Conservation (phyloP, 92 coral and sea anemone genomes). For the Galaxea fascicularis region DNA sequence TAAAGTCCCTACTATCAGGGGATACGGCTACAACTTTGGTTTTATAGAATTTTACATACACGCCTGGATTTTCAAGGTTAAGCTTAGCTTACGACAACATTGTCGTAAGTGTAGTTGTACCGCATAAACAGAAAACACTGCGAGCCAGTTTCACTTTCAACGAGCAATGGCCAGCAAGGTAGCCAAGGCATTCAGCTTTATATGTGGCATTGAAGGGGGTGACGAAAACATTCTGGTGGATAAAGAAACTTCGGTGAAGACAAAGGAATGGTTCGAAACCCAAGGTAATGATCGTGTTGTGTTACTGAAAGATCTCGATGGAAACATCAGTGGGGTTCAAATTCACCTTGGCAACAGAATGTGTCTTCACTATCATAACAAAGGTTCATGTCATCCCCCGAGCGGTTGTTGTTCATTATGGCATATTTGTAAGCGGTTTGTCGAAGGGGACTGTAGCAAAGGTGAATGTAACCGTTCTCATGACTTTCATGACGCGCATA, state of each 20-base stretch:
- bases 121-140: no score
- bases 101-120: no score
- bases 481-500: slow-evolving; percentile 43
- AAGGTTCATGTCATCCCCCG: slow-evolving; percentile 22
- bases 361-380: slow-evolving; percentile 55
- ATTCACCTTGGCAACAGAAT: slow-evolving; percentile 31
- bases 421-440: slow-evolving; percentile 40
- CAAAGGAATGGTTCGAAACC: slow-evolving; percentile 45
- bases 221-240: slow-evolving; percentile 14
- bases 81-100: no score
- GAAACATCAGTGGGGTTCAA: slow-evolving; percentile 1
- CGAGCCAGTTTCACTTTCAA: not conserved
- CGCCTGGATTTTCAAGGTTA: no score
- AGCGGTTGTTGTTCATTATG: slow-evolving; percentile 19
- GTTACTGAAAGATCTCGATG: slow-evolving; percentile 19
- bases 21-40: no score
- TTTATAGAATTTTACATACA: no score
- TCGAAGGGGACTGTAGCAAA: slow-evolving; percentile 35
- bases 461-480: slow-evolving; percentile 41
- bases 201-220: slow-evolving; percentile 47
- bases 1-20: no score
- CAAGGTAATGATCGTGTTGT: not conserved
- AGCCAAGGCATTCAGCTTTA: slow-evolving; percentile 45
- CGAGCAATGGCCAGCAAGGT: not conserved
- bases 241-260: slow-evolving; percentile 6